phyloP scores from a whole-genome alignment of 2,113 vertebrate genomes.

The Dipodomys ordii region DNA sequence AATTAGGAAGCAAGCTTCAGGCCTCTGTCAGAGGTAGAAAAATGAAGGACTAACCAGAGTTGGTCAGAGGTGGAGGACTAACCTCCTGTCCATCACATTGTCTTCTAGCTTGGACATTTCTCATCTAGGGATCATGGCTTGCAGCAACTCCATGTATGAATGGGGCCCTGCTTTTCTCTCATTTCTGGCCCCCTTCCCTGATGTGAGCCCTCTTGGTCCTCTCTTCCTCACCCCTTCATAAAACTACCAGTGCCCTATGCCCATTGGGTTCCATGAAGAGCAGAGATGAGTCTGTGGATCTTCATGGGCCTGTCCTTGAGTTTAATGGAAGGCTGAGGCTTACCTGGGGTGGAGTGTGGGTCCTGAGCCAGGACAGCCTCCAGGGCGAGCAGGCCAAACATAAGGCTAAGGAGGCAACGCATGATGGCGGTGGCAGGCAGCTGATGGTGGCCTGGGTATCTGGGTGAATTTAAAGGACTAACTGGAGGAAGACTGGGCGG shows the following conservation, averaged over 20 bases:
- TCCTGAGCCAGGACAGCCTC: conserved; percentile 80
- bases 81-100: no score
- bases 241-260: not conserved
- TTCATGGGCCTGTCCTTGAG: not conserved
- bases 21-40: not conserved
- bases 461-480: conserved; percentile 10
- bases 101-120: not conserved
- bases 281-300: conserved; percentile 46
- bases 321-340: not conserved
- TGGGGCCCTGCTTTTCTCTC: not conserved
- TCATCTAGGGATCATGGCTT: not conserved
- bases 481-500: not conserved
- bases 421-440: conserved; percentile 14
- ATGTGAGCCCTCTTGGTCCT: not conserved
- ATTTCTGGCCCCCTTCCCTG: not conserved
- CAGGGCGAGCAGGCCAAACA: conserved; percentile 48
- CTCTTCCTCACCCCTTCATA: not conserved
- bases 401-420: conserved; percentile 15
- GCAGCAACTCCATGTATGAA: no score
- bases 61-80: not conserved
- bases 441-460: not conserved
- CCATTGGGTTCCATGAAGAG: conserved; percentile 68
- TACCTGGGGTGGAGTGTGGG: conserved; percentile 79
- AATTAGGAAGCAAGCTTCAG: not conserved
- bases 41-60: not conserved